Evolutionary conservation across 2,113 vertebrate genomes (phyloP), one percentile per base, ranked within the genome.

Genomic region (Chamaea fasciata): DNA sequence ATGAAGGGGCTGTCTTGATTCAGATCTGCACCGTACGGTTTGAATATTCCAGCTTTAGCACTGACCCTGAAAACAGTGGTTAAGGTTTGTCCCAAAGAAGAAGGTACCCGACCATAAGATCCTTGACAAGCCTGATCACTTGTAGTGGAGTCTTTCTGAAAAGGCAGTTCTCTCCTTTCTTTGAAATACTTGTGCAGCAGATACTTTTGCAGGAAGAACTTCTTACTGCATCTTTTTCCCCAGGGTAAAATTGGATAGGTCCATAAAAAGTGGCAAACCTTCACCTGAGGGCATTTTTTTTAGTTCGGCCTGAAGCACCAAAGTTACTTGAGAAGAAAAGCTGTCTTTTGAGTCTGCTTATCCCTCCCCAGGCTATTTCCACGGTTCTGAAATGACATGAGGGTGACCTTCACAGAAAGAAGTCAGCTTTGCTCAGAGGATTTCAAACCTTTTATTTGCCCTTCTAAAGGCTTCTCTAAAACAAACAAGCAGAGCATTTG

Each of bases 391-490:
- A 89, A 85, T 79, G 7, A 19, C 62, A 64, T 39, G 50, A 85
- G 46, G 26, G 49, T 92, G 64, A 94, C 88, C 62, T 91, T 86
- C 71, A 49, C 68, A 55, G 53, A 39, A 44, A 4, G 35, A 49
- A 84, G 70, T 53, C 52, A 33, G 52, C 50, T 83, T 73, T 59
- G 30, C 73, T 64, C 33, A 21, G 57, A 50, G 41, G 26, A 68
- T 83, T 81, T 75, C 33, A 47, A 8, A 55, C 71, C 53, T 71
- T 67, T 71, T 44, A 39, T 73, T 88, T 81, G 52, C 44, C 53
- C 19, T 83, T 92, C 39, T 82, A 87, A 92, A 87, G 47, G 63
- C 53, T 95, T 81, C 71, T 52, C 46, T 92, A 71, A 86, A 92
- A 90, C 83, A 87, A 86, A 59, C 62, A 88, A 63, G 50, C 65